phyloP scores from a whole-genome alignment of 2,797 vertebrate species.

The Rhabdophis nuchalis region DNA sequence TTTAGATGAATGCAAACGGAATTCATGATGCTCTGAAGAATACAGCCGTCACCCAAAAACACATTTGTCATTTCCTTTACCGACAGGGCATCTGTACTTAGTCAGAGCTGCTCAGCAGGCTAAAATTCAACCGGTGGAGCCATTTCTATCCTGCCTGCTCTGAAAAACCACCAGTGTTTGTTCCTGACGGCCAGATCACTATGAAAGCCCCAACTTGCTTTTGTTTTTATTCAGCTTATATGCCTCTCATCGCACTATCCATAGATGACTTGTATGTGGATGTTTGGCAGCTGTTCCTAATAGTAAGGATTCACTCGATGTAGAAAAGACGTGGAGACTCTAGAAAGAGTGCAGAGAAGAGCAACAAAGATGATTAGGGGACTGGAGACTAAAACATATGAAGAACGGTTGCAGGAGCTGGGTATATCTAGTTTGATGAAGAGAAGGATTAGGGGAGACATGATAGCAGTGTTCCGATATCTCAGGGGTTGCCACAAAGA shows the following conservation, averaged over 20 bases:
- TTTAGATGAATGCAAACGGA: slow-evolving; percentile 35
- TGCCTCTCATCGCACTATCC: neutral
- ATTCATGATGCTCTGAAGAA: slow-evolving; percentile 1
- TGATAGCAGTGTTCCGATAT: no score
- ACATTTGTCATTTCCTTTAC: neutral
- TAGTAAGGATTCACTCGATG: neutral
- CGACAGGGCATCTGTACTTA: neutral
- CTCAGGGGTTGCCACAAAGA: no score
- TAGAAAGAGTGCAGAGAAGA: no score
- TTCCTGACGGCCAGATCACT: neutral
- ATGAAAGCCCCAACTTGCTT: neutral
- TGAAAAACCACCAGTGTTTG: neutral
- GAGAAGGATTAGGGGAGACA: no score
- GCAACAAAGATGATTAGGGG: no score
- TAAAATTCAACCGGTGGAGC: neutral
- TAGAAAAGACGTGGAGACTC: no score
- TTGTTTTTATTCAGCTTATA: neutral
- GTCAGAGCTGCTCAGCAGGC: neutral
- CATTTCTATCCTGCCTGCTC: neutral
- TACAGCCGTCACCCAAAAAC: neutral
- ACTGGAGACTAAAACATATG: no score
- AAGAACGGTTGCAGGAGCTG: no score
- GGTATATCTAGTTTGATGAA: no score
- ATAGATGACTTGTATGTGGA: neutral
- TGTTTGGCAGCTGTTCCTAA: neutral